These are phyloP conservation scores for Deroplatys truncata DNA, from an alignment of 2,888 invertebrate genomes.

Conservation along the genomic window DNA sequence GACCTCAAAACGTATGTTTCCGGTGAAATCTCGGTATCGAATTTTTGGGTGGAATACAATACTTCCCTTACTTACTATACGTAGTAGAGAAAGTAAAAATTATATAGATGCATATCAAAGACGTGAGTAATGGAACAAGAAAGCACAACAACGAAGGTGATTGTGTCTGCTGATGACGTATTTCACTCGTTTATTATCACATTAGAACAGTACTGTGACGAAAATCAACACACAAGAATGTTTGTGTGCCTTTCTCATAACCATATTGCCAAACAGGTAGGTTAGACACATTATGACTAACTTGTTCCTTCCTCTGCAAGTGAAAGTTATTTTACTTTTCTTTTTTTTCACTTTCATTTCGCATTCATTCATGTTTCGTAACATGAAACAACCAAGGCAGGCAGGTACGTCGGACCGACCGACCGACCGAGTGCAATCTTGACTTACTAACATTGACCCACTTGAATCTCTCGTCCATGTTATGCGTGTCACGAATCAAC, in stretches of 20 bases:
- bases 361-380: not conserved
- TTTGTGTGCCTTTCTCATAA: not conserved
- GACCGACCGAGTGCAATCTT: conserved; percentile 37
- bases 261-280: not conserved
- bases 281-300: not conserved
- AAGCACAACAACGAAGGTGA: no score
- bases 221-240: not conserved
- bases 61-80: no score
- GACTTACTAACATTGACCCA: conserved; percentile 46
- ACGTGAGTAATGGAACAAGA: no score
- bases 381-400: not conserved
- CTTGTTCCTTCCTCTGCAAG: not conserved
- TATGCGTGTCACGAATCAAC: not conserved
- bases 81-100: no score
- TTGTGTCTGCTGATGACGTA: no score
- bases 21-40: no score
- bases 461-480: conserved; percentile 32
- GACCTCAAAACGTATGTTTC: no score
- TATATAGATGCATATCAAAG: no score
- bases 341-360: not conserved
- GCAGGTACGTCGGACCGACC: not conserved
- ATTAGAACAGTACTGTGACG: not conserved
- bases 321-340: not conserved
- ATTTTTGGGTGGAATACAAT: no score
- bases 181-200: not conserved